Evolutionary conservation across 1,140 invertebrate genomes (phyloP).

Genomic region (Asbolus verrucosus): DNA sequence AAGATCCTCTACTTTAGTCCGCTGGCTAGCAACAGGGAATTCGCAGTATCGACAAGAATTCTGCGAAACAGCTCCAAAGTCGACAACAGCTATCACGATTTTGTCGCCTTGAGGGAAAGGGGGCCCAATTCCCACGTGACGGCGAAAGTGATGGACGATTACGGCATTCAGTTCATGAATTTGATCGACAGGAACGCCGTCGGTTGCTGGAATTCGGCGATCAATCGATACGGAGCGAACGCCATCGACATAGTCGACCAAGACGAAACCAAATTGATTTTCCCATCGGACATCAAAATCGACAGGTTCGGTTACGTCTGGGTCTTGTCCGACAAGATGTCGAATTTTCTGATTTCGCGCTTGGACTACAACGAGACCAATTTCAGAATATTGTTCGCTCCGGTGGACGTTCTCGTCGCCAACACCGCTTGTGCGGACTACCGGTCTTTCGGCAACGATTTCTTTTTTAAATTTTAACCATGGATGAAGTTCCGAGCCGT

Average conservation of each 20-base stretch:
- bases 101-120: constrained; percentile 75
- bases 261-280: constrained; percentile 80
- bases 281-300: constrained; percentile 83
- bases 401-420: constrained; percentile 72
- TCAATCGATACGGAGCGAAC: constrained; percentile 72
- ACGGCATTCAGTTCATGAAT: constrained; percentile 80
- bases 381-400: constrained; percentile 79
- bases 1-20: constrained; percentile 82
- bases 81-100: constrained; percentile 78
- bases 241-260: constrained; percentile 79
- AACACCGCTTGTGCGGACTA: too few relatives aligned
- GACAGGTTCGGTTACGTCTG: constrained; percentile 74
- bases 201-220: constrained; percentile 80
- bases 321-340: constrained; percentile 86
- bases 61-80: constrained; percentile 76
- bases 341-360: constrained; percentile 77
- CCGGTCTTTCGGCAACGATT: too few relatives aligned
- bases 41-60: constrained; percentile 80
- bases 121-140: constrained; percentile 78
- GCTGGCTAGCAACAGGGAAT: constrained; percentile 80
- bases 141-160: constrained; percentile 76
- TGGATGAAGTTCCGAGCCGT: too few relatives aligned
- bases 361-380: constrained; percentile 83
- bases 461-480: too few relatives aligned
- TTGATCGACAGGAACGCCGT: constrained; percentile 83